phyloP scores from a whole-genome alignment of 2,113 vertebrate species.

The Nestor notabilis region DNA sequence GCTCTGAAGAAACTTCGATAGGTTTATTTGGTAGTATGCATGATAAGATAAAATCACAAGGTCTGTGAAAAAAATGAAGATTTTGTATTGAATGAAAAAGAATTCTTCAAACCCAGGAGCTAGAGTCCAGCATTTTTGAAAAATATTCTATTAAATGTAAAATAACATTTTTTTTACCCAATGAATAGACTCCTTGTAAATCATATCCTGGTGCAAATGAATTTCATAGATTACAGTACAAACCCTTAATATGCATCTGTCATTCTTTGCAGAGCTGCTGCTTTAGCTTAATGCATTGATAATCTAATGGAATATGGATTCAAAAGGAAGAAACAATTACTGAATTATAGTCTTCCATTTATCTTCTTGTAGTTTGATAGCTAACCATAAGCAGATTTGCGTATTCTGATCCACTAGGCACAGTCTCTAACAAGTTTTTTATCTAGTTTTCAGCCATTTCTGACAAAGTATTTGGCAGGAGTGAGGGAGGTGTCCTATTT shows the following conservation, averaged over 20 bases:
- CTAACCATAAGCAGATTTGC: not conserved
- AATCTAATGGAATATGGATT: not conserved
- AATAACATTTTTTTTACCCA: constrained; percentile 18
- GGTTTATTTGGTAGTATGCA: not conserved
- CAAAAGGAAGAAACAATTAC: constrained; percentile 20
- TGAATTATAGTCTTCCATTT: not conserved
- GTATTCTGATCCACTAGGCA: not conserved
- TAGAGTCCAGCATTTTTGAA: not conserved
- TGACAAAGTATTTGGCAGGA: not conserved
- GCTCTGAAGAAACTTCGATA: not conserved
- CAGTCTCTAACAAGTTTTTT: not conserved
- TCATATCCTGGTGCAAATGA: constrained; percentile 8
- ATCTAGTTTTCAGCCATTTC: not conserved
- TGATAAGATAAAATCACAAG: not conserved
- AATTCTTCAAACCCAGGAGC: not conserved
- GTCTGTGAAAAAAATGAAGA: not conserved
- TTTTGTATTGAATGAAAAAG: not conserved
- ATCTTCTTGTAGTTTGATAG: not conserved
- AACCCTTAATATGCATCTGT: constrained; percentile 15
- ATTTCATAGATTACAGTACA: constrained; percentile 4
- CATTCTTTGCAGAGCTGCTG: not conserved
- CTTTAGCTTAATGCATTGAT: constrained; percentile 5
- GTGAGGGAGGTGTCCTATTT: not conserved
- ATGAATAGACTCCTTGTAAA: constrained; percentile 9
- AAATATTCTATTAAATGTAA: constrained; percentile 17